A percentile compares a stretch with the other conserved stretches of the same genome.
Conservation (phyloP, 2,113 vertebrate species). For the Smithornis capensis region DNA sequence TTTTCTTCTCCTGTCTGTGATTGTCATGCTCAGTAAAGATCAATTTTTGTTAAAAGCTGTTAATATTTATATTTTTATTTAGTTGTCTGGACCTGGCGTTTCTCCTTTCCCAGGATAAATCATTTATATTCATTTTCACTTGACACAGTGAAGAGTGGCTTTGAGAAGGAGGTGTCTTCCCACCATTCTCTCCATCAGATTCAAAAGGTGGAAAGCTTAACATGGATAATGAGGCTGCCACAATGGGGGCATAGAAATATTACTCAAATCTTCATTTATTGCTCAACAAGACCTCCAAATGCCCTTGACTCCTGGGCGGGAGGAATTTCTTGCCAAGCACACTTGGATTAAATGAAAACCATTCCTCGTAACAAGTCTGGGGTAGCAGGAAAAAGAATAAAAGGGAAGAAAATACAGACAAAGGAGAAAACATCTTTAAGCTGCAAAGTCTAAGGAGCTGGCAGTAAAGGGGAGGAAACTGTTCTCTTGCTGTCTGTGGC, state of each 20-base stretch:
- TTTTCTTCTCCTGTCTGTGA: neutral
- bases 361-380: neutral
- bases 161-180: neutral
- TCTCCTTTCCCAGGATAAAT: neutral
- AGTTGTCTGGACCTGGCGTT: neutral
- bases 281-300: neutral
- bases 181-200: neutral
- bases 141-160: neutral
- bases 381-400: neutral
- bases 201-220: neutral
- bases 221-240: neutral
- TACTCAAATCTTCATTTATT: neutral
- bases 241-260: neutral
- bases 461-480: fast-evolving
- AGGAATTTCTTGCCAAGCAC: neutral
- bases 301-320: neutral
- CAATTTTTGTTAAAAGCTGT: neutral
- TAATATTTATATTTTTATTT: neutral
- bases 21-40: neutral
- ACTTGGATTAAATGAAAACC: neutral
- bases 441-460: neutral
- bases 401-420: neutral
- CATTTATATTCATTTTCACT: neutral
- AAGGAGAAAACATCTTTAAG: neutral
- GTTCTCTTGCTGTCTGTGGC: neutral